A percentile compares a stretch with the other conserved stretches of the same genome.
Evolutionary conservation across 2,113 vertebrate genomes (phyloP).

Genomic region (Himantopus leucocephalus): DNA sequence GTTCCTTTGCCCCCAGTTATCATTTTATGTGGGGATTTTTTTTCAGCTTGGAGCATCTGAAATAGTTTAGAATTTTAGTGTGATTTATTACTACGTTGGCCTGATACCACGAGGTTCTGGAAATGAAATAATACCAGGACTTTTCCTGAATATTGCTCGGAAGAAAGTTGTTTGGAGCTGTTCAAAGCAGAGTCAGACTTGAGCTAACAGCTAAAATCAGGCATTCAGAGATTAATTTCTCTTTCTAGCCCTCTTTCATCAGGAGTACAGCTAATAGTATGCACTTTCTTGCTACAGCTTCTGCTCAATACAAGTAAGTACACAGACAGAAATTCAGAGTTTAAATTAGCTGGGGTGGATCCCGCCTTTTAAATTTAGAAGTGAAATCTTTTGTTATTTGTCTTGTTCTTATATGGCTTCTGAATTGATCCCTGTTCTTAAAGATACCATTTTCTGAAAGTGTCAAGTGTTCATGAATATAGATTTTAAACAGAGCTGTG

Average conservation of each 20-base stretch:
- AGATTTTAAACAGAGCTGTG: neutral
- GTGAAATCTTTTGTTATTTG: neutral
- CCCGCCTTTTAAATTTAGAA: neutral
- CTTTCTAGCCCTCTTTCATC: neutral
- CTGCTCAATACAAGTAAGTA: neutral
- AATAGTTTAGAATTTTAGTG: neutral
- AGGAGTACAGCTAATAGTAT: neutral
- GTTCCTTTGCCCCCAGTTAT: neutral
- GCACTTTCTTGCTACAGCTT: neutral
- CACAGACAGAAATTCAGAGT: neutral
- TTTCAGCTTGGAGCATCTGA: neutral
- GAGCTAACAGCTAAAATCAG: neutral
- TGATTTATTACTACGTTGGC: fast-evolving
- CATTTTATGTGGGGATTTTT: neutral
- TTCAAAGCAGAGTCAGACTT: neutral
- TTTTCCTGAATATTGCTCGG: neutral
- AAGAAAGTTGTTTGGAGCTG: neutral
- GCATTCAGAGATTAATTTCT: neutral
- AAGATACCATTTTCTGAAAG: neutral
- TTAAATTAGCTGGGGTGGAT: neutral
- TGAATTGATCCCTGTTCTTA: neutral
- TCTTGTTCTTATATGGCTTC: neutral
- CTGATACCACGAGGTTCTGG: neutral
- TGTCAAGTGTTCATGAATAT: neutral
- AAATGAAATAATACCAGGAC: neutral